A percentile compares a stretch with the other conserved stretches of the same genome.
Conservation (phyloP, 2,113 vertebrate genomes). For the Bagarius yarrelli region DNA sequence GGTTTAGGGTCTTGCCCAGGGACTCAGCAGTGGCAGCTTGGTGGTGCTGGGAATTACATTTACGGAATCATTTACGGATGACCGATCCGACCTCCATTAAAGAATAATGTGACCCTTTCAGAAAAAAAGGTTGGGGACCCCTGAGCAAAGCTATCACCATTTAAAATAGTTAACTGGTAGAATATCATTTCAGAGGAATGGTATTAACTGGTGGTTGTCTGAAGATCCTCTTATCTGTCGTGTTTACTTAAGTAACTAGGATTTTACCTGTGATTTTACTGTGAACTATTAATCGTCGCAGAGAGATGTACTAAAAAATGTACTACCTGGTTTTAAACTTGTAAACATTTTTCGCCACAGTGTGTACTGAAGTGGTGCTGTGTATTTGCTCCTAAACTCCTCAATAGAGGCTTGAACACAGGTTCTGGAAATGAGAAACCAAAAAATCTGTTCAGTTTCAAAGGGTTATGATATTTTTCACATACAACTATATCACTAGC, state of each 20-base stretch:
- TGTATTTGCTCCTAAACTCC: constrained; percentile 65
- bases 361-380: constrained; percentile 79
- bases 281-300: no score
- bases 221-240: background rate
- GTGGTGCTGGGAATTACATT: no score
- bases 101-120: no score
- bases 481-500: background rate
- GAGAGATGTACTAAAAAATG: no score
- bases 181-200: background rate
- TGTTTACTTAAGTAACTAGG: background rate
- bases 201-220: background rate
- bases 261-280: no score
- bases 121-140: no score
- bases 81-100: no score
- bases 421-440: constrained; percentile 48
- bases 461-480: background rate
- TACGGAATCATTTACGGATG: no score
- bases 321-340: constrained; percentile 74
- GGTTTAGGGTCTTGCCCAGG: no score
- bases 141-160: no score
- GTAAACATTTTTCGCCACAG: constrained; percentile 80
- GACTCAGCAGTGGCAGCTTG: no score
- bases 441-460: background rate
- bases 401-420: constrained; percentile 58
- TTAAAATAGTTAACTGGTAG: background rate